Evolutionary conservation across 2,113 vertebrate genomes (phyloP).

Genomic region (Cygnus atratus): DNA sequence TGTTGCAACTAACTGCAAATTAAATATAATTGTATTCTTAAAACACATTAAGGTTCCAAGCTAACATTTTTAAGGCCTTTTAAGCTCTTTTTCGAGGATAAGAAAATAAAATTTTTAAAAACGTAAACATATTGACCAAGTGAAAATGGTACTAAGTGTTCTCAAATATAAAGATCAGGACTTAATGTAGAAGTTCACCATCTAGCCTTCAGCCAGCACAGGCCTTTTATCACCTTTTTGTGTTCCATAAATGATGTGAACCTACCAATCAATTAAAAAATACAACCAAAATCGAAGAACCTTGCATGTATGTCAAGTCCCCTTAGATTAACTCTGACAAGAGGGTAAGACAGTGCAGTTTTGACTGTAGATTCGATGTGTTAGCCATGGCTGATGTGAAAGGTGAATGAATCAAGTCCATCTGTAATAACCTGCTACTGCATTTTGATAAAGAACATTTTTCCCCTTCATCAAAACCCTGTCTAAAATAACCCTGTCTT

Average conservation of each 20-base stretch:
- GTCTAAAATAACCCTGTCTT: background rate
- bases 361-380: background rate
- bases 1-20: background rate
- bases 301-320: background rate
- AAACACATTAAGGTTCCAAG: background rate
- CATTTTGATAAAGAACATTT: background rate
- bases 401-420: background rate
- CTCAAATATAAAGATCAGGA: background rate
- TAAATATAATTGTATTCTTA: background rate
- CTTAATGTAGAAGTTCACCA: background rate
- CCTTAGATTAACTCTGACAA: background rate
- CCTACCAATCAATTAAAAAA: background rate
- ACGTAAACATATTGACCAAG: background rate
- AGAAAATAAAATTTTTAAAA: background rate
- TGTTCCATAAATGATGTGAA: background rate
- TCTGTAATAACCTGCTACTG: background rate
- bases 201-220: background rate
- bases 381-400: background rate
- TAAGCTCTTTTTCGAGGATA: background rate
- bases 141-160: background rate
- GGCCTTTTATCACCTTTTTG: background rate
- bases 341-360: background rate
- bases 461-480: background rate
- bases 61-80: background rate
- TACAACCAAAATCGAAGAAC: background rate